Evolutionary conservation across 2,113 vertebrate species (phyloP).

Genomic region (Embiotoca jacksoni): DNA sequence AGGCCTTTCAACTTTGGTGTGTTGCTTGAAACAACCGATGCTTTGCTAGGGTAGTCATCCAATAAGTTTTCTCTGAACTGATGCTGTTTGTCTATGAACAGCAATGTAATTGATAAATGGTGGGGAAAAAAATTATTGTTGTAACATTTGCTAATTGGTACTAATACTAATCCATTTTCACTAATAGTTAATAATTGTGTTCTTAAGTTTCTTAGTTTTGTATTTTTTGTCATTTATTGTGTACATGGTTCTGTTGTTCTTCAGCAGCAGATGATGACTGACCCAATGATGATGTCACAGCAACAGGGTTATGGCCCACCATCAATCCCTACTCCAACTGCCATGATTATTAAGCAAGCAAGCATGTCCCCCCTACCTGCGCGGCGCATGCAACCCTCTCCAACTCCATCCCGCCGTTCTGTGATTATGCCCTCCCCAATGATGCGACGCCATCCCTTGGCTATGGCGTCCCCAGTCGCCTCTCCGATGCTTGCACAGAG

Average conservation of each 20-base stretch:
- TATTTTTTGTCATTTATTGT: not conserved
- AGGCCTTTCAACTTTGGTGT: too few species aligned
- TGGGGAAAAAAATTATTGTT: not conserved
- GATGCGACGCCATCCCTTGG: conserved; percentile 67
- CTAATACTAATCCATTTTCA: not conserved
- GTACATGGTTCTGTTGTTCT: not conserved
- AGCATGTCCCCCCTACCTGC: conserved; percentile 61
- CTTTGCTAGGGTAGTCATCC: too few species aligned
- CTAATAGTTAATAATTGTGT: too few species aligned
- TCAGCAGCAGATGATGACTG: conserved; percentile 62
- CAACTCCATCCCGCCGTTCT: conserved; percentile 74
- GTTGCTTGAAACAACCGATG: too few species aligned
- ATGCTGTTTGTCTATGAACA: not conserved
- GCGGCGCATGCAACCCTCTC: conserved; percentile 64
- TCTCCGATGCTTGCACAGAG: conserved; percentile 66
- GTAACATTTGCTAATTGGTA: not conserved
- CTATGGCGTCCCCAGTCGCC: conserved; percentile 61
- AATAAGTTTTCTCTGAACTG: not conserved
- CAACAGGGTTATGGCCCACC: conserved; percentile 64
- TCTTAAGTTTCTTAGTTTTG: not conserved
- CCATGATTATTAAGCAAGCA: conserved; percentile 84
- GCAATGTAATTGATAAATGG: not conserved
- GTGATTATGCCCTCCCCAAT: conserved; percentile 71
- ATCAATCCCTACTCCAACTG: conserved; percentile 77
- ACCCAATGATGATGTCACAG: conserved; percentile 70